Evolutionary conservation across 2,797 vertebrate genomes (phyloP), one percentile per base, ranked within the genome.

Genomic region (Lophius americanus): DNA sequence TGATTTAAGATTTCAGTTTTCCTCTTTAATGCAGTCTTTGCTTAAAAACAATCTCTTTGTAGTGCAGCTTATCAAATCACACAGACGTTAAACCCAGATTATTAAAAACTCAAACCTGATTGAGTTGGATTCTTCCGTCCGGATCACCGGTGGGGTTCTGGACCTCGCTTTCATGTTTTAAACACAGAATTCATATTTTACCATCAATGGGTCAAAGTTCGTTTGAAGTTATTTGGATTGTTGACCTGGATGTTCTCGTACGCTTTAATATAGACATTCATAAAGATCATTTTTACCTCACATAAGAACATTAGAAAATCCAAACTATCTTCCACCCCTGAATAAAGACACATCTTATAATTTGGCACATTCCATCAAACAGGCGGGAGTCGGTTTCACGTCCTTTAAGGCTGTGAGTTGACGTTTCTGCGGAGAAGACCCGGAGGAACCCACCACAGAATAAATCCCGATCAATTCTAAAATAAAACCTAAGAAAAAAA

Each of bases 11-110:
- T 42, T 42, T 42, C 0, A 42, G 9, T 42, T 42, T 42, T 23
- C 73, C 73, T 75, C 79, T 86, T 87, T 90, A 91, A 90, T 92
- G 54, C 71, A 84, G 65, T 75, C 36, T 60, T 81, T 68, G 77
- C 63, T 73, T 55, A 65, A 76, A 81, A 79, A 85, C 84, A 90
- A 81, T 3, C 9, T 82, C 75, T 82, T 85, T 89, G 84, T 79
- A 83, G 79, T 85, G 67, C 84, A 79, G n/a, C 64, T 83, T 62
- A 77, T 86, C 64, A 77, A 81, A 76, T 85, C 80, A 73, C 66
- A 1, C 79, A 82, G 64, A 84, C 75, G 58, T 80, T 59, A 42
- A 81, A 75, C 23, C 23, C 23, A 23, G 23, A 23, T 23, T 23
- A 2, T 23, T 23, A 23, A 23, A 23, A 23, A 23, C 23, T 23